Evolutionary conservation across 2,113 vertebrate species (phyloP), one percentile per base, ranked within the genome.

Genomic region (Turdus rufiventris): DNA sequence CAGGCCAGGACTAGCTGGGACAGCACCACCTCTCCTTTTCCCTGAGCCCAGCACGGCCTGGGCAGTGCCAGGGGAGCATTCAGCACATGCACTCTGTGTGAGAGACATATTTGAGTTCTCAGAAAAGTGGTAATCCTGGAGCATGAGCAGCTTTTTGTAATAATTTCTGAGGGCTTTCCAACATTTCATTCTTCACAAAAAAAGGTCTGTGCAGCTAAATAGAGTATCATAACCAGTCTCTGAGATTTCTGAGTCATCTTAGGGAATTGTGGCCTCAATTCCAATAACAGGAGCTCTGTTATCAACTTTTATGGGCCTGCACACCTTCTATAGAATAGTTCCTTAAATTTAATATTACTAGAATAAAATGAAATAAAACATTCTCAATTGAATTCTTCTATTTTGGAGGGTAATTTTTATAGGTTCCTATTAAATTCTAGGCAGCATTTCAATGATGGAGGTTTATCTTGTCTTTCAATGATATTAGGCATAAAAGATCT

Each of bases 261-360:
- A 51, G 56, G 78, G 88, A 94, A 91, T 45, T 88, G 88, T 94
- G 75, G 47, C 72, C 71, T 91, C 85, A 56, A 83, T 83, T 83
- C 72, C 57, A 94, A 60, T 85, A 88, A 73, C 43, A 36, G 82
- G 38, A 96, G 47, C 48, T 90, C 91, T 91, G 71, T 95, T 96
- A 82, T 80, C 88, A 85, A 48, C 85, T 60, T 90, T 76, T 94
- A 89, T 89, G 56, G 74, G 36, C n/a, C 47, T 58, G 28, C 26
- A 28, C 77, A 40, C 65, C 12, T 91, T 75, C 67, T 72, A 58
- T 58, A 68, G 82, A 89, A 86, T 48, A 91, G 57, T 77, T 92
- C 85, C 66, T 86, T 92, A 90, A 81, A 94, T 91, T 74, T 81
- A 88, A 87, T 94, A 88, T 66, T 54, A 58, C 58, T 34, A 42